Conservation (phyloP, 2,113 vertebrate species). For the Taxidea taxus region DNA sequence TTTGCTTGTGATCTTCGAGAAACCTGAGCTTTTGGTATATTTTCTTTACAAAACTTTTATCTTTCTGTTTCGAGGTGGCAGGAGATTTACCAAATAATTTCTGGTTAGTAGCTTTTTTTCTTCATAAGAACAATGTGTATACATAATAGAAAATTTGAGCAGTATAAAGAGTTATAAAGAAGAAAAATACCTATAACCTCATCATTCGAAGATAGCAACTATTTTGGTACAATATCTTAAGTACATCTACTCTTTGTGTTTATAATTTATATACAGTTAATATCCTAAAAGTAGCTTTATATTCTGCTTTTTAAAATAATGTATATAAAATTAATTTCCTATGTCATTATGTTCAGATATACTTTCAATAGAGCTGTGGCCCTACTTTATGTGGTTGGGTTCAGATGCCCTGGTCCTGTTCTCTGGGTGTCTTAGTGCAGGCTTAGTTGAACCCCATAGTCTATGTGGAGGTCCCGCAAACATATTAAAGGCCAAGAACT, state of each 20-base stretch:
- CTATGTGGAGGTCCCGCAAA: background rate
- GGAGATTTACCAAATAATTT: background rate
- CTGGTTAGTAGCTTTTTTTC: background rate
- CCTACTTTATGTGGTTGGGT: background rate
- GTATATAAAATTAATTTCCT: background rate
- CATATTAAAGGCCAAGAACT: background rate
- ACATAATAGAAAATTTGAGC: background rate
- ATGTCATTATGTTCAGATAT: background rate
- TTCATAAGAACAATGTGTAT: background rate
- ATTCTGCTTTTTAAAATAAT: constrained; percentile 30
- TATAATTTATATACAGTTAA: constrained; percentile 3
- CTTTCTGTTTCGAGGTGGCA: background rate
- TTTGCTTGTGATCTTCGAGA: background rate
- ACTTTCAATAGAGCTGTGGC: background rate
- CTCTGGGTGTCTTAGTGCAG: background rate
- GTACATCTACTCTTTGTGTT: background rate
- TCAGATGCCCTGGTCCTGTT: background rate
- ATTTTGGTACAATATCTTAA: background rate
- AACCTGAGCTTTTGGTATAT: background rate
- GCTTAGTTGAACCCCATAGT: background rate
- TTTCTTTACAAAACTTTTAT: background rate
- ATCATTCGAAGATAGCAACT: background rate
- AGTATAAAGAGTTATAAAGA: background rate
- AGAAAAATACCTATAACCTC: background rate
- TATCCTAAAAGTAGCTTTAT: background rate